Evolutionary conservation across 2,113 vertebrate species (phyloP), one percentile per base, ranked within the genome.

Genomic region (Lampris incognitus): DNA sequence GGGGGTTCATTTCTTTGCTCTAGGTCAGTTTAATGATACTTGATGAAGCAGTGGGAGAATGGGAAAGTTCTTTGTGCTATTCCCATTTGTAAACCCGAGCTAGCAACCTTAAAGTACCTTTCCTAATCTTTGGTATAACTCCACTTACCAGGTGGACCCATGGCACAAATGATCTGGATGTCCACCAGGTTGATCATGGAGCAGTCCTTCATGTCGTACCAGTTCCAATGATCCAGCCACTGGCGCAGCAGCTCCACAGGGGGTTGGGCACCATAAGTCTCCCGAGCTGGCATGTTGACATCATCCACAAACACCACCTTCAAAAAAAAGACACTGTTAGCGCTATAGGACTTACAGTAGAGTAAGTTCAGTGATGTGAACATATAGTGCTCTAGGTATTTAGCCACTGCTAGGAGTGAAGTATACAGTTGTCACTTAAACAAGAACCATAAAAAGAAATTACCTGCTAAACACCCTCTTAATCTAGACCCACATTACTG

Each of bases 281-380:
- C 97, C 78, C 95, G 93, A n/a, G 95, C 94, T 6, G 97, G 96
- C 97, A 98, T 97, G 84, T 97, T 98, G 64, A 98, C 96, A 71
- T 98, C 97, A 83, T 97, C 97, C 80, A 97, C 96, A 94, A 98
- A 98, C 67, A 97, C 92, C 79, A 98, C 90, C 97, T 98, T 24
- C n/a, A 24, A 81, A 64, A 66, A 41, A 38, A 24, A 84, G 40
- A 51, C 1, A 74, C 39, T 52, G 55, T 42, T 44, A 42, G 9
- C 4, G 67, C 59, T 54, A 0, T 51, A 3, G 50, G 50, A 24
- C 24, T 24, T 24, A 24, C 5, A 60, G 9, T 36, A 62, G 44
- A 5, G 9, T n/a, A 46, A 51, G 6, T 24, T 49, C n/a, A 65
- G n/a, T 37, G 36, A 37, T 54, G 44, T 7, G 7, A 11, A 54